A percentile compares a stretch with the other conserved stretches of the same genome.
Evolutionary conservation across 2,888 invertebrate genomes (phyloP).

Genomic region (Stenurella melanura): DNA sequence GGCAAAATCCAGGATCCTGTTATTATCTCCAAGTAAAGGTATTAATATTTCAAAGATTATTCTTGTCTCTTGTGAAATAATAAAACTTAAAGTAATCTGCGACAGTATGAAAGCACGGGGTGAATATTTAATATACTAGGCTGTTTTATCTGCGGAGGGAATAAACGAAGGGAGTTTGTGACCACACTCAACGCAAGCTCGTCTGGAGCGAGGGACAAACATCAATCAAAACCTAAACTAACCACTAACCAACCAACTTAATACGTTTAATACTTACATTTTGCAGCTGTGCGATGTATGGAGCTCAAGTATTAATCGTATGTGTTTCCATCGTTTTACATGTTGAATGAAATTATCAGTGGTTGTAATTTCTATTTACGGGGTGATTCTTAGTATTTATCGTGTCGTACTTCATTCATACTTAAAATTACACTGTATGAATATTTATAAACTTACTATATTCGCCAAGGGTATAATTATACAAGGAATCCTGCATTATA

Average conservation of each 20-base stretch:
- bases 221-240: constrained; percentile 50
- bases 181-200: constrained; percentile 37
- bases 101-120: constrained; percentile 54
- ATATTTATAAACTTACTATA: no score
- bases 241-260: constrained; percentile 48
- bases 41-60: constrained; percentile 44
- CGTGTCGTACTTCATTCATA: not conserved
- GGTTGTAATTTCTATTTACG: not conserved
- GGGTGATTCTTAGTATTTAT: not conserved
- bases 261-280: constrained; percentile 37
- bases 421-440: no score
- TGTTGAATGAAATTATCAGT: not conserved
- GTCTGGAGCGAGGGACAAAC: constrained; percentile 33
- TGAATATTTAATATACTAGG: constrained; percentile 60
- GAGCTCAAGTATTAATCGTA: not conserved
- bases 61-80: constrained; percentile 46
- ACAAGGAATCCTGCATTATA: no score
- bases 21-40: constrained; percentile 34
- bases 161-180: constrained; percentile 38
- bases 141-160: constrained; percentile 46
- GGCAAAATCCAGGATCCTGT: not conserved
- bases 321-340: not conserved
- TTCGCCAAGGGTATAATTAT: no score
- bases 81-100: constrained; percentile 50
- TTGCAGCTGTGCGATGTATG: not conserved